A percentile compares a stretch with the other conserved stretches of the same genome.
Conservation (phyloP, 2,113 vertebrate genomes). For the Petroica traversi region DNA sequence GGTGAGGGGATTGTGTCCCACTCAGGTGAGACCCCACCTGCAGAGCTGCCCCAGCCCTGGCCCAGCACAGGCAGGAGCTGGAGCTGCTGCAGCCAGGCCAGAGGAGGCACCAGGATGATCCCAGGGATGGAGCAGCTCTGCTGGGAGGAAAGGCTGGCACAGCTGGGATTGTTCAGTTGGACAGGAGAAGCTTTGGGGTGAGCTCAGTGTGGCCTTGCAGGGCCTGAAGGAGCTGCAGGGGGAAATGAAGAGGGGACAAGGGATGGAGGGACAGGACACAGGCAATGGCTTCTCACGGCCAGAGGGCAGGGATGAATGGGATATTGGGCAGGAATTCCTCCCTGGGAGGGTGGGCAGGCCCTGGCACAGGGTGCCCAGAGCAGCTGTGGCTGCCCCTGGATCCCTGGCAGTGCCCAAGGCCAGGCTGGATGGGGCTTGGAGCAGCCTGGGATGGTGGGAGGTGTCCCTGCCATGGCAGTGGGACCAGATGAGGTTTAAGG, state of each 20-base stretch:
- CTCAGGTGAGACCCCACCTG: not conserved
- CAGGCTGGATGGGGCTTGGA: not conserved
- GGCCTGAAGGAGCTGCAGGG: not conserved
- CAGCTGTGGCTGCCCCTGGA: not conserved
- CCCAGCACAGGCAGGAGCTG: not conserved
- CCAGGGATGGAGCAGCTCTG: not conserved
- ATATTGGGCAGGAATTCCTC: rapidly evolving
- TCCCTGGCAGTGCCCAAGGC: not conserved
- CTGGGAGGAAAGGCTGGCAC: not conserved
- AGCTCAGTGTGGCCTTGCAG: not conserved
- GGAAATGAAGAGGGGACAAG: too few relatives aligned
- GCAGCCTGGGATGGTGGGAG: not conserved
- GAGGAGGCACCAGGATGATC: not conserved
- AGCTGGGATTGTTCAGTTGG: not conserved
- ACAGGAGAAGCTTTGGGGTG: not conserved
- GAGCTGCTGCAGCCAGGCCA: not conserved
- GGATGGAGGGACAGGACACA: not conserved
- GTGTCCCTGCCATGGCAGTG: not conserved
- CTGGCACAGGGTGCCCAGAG: not conserved
- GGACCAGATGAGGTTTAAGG: not conserved
- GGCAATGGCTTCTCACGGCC: not conserved
- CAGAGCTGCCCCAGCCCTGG: not conserved
- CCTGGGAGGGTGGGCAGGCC: rapidly evolving
- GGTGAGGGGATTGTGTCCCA: not conserved
- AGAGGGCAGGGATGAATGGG: not conserved